These are phyloP conservation scores for Stenodera caucasica DNA, from an alignment of 2,888 invertebrate species.

Conservation along the genomic window DNA sequence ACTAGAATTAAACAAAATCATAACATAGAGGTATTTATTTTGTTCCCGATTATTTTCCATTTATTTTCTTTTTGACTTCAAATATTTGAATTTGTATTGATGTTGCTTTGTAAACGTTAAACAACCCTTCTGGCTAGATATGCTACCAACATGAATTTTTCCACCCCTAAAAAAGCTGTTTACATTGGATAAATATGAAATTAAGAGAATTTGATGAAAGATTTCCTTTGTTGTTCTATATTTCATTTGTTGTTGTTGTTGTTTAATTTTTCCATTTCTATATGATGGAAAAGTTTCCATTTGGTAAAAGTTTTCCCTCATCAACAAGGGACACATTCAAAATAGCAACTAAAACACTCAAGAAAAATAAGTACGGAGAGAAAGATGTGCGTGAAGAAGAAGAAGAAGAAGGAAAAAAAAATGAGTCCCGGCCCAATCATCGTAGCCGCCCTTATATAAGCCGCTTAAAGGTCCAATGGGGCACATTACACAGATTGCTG, in stretches of 20 bases:
- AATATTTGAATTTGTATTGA: neutral
- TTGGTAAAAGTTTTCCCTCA: conserved; percentile 36
- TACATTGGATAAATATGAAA: neutral
- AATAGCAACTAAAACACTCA: conserved; percentile 48
- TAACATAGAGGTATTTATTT: too few relatives aligned
- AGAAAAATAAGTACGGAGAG: conserved; percentile 43
- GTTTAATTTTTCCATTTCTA: neutral
- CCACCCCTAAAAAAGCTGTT: neutral
- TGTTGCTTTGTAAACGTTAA: conserved; percentile 1
- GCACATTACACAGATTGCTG: conserved; percentile 53
- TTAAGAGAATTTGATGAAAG: neutral
- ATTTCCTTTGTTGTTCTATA: neutral
- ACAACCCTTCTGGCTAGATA: neutral
- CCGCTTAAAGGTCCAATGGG: conserved; percentile 52
- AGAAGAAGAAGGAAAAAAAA: too few relatives aligned
- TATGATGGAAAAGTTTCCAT: neutral
- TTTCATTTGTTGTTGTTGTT: neutral
- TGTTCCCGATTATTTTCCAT: neutral
- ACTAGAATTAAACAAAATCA: neutral
- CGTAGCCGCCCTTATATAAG: conserved; percentile 48
- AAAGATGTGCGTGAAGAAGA: conserved; percentile 37
- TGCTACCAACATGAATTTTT: neutral
- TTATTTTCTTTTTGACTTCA: neutral
- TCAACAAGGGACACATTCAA: conserved; percentile 47
- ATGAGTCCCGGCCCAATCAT: conserved; percentile 49